phyloP scores from a whole-genome alignment of 2,888 invertebrate species.

The Lathronympha strigana region DNA sequence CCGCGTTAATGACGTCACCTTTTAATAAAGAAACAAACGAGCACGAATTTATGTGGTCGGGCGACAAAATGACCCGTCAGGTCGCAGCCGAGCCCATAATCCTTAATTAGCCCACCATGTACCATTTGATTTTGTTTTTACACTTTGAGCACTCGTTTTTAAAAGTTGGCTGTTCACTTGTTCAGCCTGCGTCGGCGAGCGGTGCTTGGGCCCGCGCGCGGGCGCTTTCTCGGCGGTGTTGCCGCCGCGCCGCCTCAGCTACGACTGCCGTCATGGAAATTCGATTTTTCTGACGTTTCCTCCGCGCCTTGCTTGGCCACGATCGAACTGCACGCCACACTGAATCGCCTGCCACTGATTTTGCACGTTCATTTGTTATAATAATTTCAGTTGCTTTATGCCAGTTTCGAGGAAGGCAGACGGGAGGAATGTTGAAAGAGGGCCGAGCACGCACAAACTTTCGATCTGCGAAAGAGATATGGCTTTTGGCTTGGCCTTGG shows the following conservation, averaged over 20 bases:
- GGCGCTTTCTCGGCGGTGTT: conserved; percentile 61
- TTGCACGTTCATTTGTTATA: conserved; percentile 74
- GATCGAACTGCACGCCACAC: conserved; percentile 82
- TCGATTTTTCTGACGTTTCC: conserved; percentile 84
- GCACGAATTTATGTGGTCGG: conserved; percentile 69
- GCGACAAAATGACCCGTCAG: conserved; percentile 68
- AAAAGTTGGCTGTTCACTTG: neutral
- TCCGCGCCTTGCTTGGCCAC: conserved; percentile 79
- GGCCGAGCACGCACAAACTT: conserved; percentile 64
- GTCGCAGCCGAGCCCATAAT: conserved; percentile 73
- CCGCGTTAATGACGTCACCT: conserved; percentile 78
- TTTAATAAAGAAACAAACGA: conserved; percentile 72
- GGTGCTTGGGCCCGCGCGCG: conserved; percentile 63
- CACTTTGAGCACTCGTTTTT: conserved; percentile 56
- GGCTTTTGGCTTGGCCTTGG: conserved; percentile 54
- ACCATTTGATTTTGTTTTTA: conserved; percentile 42
- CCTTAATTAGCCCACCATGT: conserved; percentile 70
- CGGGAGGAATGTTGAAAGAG: conserved; percentile 57
- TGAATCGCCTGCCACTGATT: conserved; percentile 72
- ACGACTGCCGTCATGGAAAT: conserved; percentile 83
- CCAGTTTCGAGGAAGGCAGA: conserved; percentile 62
- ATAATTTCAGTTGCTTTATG: conserved; percentile 69
- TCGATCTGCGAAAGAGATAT: conserved; percentile 58
- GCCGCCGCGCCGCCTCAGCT: conserved; percentile 79
- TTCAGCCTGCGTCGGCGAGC: conserved; percentile 47